Percentiles rank a stretch among this genome's conserved stretches.
Conservation (phyloP, 1,140 invertebrate species). For the Oscheius sp. region DNA sequence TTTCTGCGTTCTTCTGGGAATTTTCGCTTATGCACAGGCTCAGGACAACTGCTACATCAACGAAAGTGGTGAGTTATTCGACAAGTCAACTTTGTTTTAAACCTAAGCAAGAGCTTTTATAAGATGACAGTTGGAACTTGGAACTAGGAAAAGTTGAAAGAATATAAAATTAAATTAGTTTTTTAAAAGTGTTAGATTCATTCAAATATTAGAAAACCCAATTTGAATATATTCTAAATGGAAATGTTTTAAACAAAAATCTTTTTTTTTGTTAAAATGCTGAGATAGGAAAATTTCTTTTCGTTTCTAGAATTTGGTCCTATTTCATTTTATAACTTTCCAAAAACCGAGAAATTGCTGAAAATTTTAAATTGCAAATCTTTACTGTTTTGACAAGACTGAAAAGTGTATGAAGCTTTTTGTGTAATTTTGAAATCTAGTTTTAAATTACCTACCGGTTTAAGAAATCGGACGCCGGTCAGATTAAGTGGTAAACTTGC, state of each 20-base stretch:
- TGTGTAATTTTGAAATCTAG: background rate
- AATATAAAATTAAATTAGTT: background rate
- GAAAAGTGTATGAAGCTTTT: background rate
- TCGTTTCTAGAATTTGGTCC: background rate
- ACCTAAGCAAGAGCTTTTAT: background rate
- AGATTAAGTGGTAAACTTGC: background rate
- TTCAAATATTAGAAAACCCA: background rate
- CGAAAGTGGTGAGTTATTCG: conserved; percentile 43
- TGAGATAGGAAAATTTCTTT: background rate
- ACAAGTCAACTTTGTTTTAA: background rate
- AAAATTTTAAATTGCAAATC: no score
- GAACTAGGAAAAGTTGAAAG: background rate
- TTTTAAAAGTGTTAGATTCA: background rate
- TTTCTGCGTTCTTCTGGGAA: conserved; percentile 2
- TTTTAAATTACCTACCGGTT: background rate
- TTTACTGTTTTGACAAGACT: no score
- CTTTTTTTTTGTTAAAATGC: background rate
- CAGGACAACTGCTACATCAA: conserved; percentile 59
- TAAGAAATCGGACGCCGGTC: conserved; percentile 1
- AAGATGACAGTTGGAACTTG: background rate
- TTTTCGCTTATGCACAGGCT: conserved; percentile 4
- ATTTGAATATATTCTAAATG: background rate
- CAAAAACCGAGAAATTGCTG: background rate
- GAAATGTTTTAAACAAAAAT: background rate
- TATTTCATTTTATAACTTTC: background rate